Evolutionary conservation across 2,797 vertebrate species (phyloP), one percentile per base, ranked within the genome.

Genomic region (Mormyrus hasselquistii): DNA sequence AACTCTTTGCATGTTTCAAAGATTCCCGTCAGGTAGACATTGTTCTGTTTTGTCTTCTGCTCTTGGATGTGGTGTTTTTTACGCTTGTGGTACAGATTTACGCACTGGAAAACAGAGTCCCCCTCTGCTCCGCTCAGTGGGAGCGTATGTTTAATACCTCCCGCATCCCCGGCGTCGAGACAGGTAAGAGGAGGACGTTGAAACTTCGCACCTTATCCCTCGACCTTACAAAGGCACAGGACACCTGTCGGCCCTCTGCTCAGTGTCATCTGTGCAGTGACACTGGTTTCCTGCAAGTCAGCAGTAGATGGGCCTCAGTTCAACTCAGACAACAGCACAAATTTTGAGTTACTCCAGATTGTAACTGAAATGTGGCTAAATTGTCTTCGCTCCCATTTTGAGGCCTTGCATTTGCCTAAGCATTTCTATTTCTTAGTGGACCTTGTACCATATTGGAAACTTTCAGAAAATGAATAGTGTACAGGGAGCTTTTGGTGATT

Each of bases 91-190:
- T 91, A 8, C 96, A 99, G 98, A 97, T 97, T 92, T 97, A 95
- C 93, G 96, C 99, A 93, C 44, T 98, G 97, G 97, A 96, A 89
- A 98, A 97, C 93, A 97, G 96, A 86, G 95, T 99, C 92, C 99
- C 99, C 0, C 97, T 99, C 93, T 99, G 99, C 94, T 99, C 99
- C 10, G 97, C 98, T 92, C 99, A 99, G 94, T 99, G 98, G 97
- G 99, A 99, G 93, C 95, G 97, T 88, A 97, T 99, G 97, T 99
- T 98, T 96, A 99, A 99, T 92, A 98, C 98, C 14, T 97, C 96
- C 88, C 96, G 99, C 84, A 90, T 98, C 91, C 98, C 99, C 0
- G 97, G 98, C 92, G 93, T 96, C 92, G 97, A 99, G 92, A 96
- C 98, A 95, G 99, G 99, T 99, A 97, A 97, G 98, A 94, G 91